Evolutionary conservation across 2,888 invertebrate genomes (phyloP), one percentile per base, ranked within the genome.

Genomic region (Yponomeuta plumbellus): DNA sequence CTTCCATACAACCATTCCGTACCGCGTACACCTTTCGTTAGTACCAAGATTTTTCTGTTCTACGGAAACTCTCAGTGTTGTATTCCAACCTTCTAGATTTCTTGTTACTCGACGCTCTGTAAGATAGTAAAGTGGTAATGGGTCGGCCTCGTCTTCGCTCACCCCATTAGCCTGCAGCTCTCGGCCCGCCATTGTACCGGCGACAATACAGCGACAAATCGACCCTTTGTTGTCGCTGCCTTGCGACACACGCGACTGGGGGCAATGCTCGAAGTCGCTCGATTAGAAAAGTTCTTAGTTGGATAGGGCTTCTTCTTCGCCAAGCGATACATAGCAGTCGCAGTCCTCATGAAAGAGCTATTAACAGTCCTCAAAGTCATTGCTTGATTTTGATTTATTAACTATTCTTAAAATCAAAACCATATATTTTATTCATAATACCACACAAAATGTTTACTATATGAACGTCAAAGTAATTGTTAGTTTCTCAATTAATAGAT

Each of bases 201-300:
- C 66, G 52, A 69, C 68, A 70, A 69, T 69, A 67, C 67, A 61
- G 65, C 70, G 70, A 69, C 69, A 67, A 69, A 70, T 70, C 68
- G 68, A 68, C 68, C 70, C 66, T 64, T 66, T 70, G 69, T 70
- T 70, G 66, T 66, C 67, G 65, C 58, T 67, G 66, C 65, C 68
- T 70, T 70, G 67, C 70, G 69, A 69, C 70, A 69, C 66, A 66
- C 61, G 59, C 65, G 66, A 66, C 34, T 20, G 68, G 66, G 66
- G 66, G 20, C 67, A 56, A 69, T 69, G 67, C 64, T 66, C 5
- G 64, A 68, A 61, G 61, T 44, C 66, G 20, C 59, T 63, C 59
- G 62, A 23, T 44, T 59, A 52, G 23, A 3, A 8, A 61, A 26
- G 2, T 61, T 17, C 3, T 61, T 22, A 22, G 17, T 22, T 26